phyloP scores from a whole-genome alignment of 1,140 invertebrate species.

The Drosophila serrata region DNA sequence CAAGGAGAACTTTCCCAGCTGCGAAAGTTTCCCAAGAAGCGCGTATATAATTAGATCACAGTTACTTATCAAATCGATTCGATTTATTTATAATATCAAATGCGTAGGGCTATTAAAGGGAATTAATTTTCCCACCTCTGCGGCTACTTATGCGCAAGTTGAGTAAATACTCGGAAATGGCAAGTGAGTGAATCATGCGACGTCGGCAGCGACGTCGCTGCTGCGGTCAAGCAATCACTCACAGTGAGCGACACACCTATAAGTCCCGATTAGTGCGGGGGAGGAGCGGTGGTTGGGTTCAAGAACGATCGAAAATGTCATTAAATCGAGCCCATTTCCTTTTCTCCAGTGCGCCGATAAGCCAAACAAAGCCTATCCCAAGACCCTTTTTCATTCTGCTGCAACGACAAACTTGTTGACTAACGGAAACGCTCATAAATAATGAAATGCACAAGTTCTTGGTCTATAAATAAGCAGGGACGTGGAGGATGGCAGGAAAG shows the following conservation, averaged over 20 bases:
- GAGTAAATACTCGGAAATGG: slow-evolving; percentile 58
- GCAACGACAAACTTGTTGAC: slow-evolving; percentile 47
- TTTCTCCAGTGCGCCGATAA: slow-evolving; percentile 34
- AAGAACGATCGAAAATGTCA: slow-evolving; percentile 59
- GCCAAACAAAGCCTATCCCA: slow-evolving; percentile 34
- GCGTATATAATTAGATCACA: slow-evolving; percentile 23
- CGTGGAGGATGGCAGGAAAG: slow-evolving; percentile 13
- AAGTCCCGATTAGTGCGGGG: not conserved
- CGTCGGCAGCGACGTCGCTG: slow-evolving; percentile 12
- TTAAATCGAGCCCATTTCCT: slow-evolving; percentile 75
- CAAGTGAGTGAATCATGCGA: slow-evolving; percentile 63
- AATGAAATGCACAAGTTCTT: slow-evolving; percentile 63
- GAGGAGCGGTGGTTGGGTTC: slow-evolving; percentile 4
- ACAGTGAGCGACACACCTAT: slow-evolving; percentile 62
- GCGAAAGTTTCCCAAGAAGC: slow-evolving; percentile 31
- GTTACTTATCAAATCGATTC: slow-evolving; percentile 18
- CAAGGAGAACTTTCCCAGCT: slow-evolving; percentile 35
- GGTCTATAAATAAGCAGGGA: slow-evolving; percentile 55
- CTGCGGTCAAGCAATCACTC: slow-evolving; percentile 63
- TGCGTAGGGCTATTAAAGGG: slow-evolving; percentile 9
- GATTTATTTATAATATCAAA: slow-evolving; percentile 24
- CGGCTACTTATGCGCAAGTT: slow-evolving; percentile 30
- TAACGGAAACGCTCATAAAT: slow-evolving; percentile 75
- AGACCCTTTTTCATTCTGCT: slow-evolving; percentile 26
- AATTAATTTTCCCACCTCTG: slow-evolving; percentile 27